A percentile compares a stretch with the other conserved stretches of the same genome.
These are phyloP conservation scores for Tetrax tetrax DNA, from an alignment of 2,113 vertebrate species.

Conservation along the genomic window DNA sequence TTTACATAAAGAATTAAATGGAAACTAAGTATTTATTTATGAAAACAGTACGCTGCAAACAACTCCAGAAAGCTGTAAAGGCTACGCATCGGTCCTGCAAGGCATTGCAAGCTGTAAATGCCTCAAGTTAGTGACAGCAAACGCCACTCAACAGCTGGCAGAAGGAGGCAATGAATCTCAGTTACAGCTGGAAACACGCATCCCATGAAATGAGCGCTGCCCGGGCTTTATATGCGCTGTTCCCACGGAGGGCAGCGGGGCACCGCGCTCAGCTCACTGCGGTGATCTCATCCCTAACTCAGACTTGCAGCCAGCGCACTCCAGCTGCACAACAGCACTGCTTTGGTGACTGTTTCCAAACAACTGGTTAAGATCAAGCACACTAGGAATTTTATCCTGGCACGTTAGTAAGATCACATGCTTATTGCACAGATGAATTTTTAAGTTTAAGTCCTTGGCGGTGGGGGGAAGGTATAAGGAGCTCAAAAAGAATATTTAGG, in stretches of 20 bases:
- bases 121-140: neutral
- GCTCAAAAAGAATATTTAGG: neutral
- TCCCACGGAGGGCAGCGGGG: neutral
- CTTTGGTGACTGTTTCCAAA: neutral
- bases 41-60: neutral
- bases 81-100: neutral
- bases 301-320: accelerated
- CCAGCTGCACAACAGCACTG: neutral
- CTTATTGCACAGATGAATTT: neutral
- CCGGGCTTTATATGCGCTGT: neutral
- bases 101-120: neutral
- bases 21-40: neutral
- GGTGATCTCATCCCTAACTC: neutral
- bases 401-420: neutral
- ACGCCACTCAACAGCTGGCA: neutral
- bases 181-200: neutral
- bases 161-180: neutral
- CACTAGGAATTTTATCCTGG: neutral
- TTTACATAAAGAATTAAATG: neutral
- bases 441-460: neutral
- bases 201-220: neutral
- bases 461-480: neutral
- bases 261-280: neutral
- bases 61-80: neutral
- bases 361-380: neutral